Evolutionary conservation across 2,113 vertebrate genomes (phyloP).

Genomic region (Recurvirostra avosetta): DNA sequence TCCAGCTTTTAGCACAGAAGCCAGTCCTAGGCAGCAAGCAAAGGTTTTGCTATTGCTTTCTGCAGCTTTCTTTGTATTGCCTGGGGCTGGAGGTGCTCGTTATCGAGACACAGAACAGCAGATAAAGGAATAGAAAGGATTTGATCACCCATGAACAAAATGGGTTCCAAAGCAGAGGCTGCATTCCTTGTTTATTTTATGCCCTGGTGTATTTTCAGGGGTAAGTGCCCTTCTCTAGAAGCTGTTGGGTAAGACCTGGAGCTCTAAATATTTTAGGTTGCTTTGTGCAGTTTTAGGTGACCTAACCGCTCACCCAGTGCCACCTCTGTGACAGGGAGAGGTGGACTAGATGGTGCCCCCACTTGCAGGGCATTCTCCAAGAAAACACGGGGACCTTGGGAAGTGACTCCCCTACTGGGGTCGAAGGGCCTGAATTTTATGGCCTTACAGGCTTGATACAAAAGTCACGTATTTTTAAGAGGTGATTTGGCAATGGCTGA

Average conservation of each 20-base stretch:
- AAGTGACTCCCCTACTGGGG: background rate
- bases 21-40: background rate
- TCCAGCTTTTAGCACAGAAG: background rate
- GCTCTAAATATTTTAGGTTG: background rate
- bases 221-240: background rate
- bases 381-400: rapidly evolving
- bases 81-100: background rate
- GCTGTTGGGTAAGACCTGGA: background rate
- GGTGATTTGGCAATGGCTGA: background rate
- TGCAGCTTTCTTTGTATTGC: background rate
- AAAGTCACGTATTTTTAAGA: background rate
- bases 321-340: background rate
- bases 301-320: rapidly evolving
- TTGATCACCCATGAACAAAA: background rate
- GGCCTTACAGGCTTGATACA: background rate
- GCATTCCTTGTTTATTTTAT: background rate
- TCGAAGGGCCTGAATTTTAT: background rate
- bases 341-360: background rate
- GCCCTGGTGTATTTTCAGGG: background rate
- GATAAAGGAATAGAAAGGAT: background rate
- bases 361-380: background rate
- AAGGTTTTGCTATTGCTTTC: background rate
- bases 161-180: background rate
- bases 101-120: background rate
- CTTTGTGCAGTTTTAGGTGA: background rate